Percentiles rank a stretch among this genome's conserved stretches.
These are phyloP conservation scores for Metaphire vulgaris DNA, from an alignment of 1,140 invertebrate genomes.

Conservation along the genomic window DNA sequence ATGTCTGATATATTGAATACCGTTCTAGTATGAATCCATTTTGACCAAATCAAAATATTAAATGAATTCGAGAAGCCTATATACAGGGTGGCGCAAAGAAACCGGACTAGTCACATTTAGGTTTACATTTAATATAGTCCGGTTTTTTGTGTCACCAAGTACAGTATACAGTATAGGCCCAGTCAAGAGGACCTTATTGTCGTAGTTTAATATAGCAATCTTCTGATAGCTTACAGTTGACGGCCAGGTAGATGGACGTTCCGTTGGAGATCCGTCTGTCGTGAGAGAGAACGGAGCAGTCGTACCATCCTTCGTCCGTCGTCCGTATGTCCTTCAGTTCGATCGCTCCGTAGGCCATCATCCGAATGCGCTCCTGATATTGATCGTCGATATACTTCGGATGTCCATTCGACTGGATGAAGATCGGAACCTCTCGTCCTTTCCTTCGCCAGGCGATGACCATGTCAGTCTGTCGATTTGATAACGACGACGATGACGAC, in stretches of 20 bases:
- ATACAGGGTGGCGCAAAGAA: too few relatives aligned
- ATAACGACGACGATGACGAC: neutral
- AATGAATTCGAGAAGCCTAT: too few relatives aligned
- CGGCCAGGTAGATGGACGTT: slow-evolving; percentile 91
- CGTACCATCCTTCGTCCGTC: slow-evolving; percentile 92
- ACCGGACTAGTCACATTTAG: too few relatives aligned
- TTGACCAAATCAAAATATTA: too few relatives aligned
- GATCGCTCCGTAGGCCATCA: neutral
- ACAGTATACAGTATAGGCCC: too few relatives aligned
- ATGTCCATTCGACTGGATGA: slow-evolving; percentile 73
- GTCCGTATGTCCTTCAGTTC: slow-evolving; percentile 63
- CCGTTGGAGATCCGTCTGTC: slow-evolving; percentile 86
- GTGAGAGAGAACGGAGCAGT: slow-evolving; percentile 91
- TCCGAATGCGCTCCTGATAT: slow-evolving; percentile 61
- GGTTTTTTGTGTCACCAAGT: too few relatives aligned
- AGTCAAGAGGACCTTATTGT: too few relatives aligned
- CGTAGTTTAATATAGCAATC: neutral
- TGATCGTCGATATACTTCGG: slow-evolving; percentile 86
- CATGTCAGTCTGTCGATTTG: slow-evolving; percentile 5
- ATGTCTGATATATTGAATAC: too few relatives aligned
- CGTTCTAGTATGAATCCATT: too few relatives aligned
- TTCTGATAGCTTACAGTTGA: slow-evolving; percentile 66
- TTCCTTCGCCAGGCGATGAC: slow-evolving; percentile 31
- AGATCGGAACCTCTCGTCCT: slow-evolving; percentile 29
- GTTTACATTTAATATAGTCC: too few relatives aligned